Percentiles rank a stretch among this genome's conserved stretches.
Conservation (phyloP, 2,113 vertebrate genomes). For the human (Homo sapiens) region DNA sequence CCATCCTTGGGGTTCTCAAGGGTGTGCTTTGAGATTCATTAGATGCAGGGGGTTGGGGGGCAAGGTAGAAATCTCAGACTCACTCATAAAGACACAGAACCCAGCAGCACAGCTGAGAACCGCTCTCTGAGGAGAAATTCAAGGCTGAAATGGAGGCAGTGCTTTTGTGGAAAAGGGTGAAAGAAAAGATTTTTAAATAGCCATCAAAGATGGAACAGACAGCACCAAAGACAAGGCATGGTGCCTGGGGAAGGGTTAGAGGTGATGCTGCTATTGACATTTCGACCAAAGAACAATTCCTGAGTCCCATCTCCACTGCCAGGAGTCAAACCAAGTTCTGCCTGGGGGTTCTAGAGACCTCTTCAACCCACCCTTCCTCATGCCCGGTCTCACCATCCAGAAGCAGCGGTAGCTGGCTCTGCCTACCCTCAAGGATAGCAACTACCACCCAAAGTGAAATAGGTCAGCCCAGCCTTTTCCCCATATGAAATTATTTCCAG, state of each 20-base stretch:
- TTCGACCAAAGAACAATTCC: background rate
- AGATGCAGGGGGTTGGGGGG: background rate
- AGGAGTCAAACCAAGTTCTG: background rate
- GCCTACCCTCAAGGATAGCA: background rate
- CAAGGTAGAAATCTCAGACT: background rate
- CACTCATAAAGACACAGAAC: background rate
- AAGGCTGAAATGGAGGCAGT: background rate
- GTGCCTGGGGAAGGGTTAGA: accelerated
- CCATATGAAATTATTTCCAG: slow-evolving; percentile 52
- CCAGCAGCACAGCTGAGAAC: background rate
- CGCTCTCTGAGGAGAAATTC: background rate
- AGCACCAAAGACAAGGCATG: background rate
- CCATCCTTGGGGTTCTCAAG: background rate
- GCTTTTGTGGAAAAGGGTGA: background rate
- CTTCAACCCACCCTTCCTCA: background rate
- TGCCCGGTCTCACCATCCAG: background rate
- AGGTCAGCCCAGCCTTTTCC: slow-evolving; percentile 14
- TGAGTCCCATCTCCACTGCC: background rate
- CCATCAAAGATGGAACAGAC: background rate
- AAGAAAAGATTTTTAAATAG: background rate
- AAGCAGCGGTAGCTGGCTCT: background rate
- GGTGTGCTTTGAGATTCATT: background rate
- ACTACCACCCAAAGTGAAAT: slow-evolving; percentile 42
- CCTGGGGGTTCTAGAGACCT: background rate
- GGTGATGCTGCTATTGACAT: background rate